Conservation (phyloP, 2,113 vertebrate species). For the Felis catus region F.catus_Fca126_mat1.0 CM031415.1:204637501-204638000, state of each 20-base stretch:
- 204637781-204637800: neutral
- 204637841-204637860: neutral
- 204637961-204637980: fast-evolving
- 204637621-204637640: neutral
- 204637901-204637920: fast-evolving
- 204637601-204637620: neutral
- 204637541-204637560: neutral
- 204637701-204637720: neutral
- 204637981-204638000: neutral
- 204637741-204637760: neutral
- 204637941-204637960: neutral
- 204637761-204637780: fast-evolving
- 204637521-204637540: neutral
- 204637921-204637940: neutral
- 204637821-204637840: neutral
- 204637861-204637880: neutral
- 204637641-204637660: neutral
- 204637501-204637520: neutral
- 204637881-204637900: neutral
- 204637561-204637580: neutral
- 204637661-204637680: neutral
- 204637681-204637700: neutral
- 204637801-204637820: neutral
- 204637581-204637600: neutral
- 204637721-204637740: fast-evolving